These are phyloP conservation scores for Nothura maculosa DNA, from an alignment of 2,797 vertebrate genomes.

Conservation along the genomic window DNA sequence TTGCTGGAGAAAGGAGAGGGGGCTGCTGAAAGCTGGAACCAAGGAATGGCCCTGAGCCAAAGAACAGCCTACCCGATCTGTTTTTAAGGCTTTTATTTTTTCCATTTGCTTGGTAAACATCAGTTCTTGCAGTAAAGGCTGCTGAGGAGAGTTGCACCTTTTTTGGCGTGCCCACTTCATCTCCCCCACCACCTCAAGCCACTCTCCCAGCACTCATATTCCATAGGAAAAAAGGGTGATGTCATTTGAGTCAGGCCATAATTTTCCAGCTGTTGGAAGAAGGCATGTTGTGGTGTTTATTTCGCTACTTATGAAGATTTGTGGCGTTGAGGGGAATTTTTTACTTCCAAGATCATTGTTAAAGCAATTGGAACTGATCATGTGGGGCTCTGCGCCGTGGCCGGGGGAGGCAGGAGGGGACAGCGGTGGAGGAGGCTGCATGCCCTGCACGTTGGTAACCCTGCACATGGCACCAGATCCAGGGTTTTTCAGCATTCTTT, in stretches of 20 bases:
- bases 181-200: neutral
- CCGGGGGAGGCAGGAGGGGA: neutral
- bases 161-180: slow-evolving; percentile 1
- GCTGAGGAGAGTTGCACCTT: neutral
- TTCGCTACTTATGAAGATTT: slow-evolving; percentile 68
- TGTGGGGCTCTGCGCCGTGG: slow-evolving; percentile 3
- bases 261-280: slow-evolving; percentile 73
- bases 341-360: slow-evolving; percentile 73
- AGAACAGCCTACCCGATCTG: neutral
- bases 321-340: slow-evolving; percentile 58
- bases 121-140: neutral
- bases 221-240: slow-evolving; percentile 60
- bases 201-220: slow-evolving; percentile 46
- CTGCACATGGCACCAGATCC: neutral
- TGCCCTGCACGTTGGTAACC: neutral
- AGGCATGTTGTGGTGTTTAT: slow-evolving; percentile 63
- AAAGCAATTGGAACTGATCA: slow-evolving; percentile 43
- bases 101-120: neutral
- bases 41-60: neutral
- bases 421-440: rapidly evolving
- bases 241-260: slow-evolving; percentile 64
- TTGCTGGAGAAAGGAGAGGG: rapidly evolving
- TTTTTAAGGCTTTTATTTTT: neutral
- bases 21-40: neutral
- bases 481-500: neutral